Percentiles rank a stretch among this genome's conserved stretches.
These are phyloP conservation scores for Odontomachus brunneus DNA, from an alignment of 1,140 invertebrate species.

Conservation along the genomic window DNA sequence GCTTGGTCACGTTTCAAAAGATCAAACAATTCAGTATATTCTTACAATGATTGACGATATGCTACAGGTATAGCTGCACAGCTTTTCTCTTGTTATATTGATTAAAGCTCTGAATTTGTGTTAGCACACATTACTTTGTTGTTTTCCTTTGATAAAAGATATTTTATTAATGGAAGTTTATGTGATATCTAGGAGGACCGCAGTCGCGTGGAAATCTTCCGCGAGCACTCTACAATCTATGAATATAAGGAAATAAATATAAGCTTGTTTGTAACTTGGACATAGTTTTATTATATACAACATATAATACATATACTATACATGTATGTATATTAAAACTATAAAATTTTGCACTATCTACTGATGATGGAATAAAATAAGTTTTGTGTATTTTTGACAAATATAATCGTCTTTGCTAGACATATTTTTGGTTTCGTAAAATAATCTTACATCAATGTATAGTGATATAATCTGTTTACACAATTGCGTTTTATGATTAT, in stretches of 20 bases:
- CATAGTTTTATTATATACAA: no score
- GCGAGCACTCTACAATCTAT: constrained; percentile 94
- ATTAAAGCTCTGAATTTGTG: no score
- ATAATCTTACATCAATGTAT: background rate
- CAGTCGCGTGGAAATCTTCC: constrained; percentile 97
- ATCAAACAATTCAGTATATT: constrained; percentile 99
- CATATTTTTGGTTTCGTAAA: background rate
- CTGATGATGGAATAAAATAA: constrained; percentile 1
- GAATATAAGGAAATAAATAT: no score
- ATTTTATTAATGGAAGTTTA: no score
- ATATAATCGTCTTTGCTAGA: background rate
- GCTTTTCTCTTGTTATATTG: background rate
- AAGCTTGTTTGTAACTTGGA: no score
- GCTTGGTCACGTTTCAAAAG: constrained; percentile 98
- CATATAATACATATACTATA: no score
- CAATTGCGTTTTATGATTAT: constrained; percentile 3
- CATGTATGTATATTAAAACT: no score
- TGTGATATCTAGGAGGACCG: constrained; percentile 94
- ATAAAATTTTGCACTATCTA: no score
- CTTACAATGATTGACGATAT: constrained; percentile 99
- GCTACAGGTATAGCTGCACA: constrained; percentile 91
- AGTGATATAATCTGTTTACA: constrained; percentile 1
- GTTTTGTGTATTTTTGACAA: background rate
- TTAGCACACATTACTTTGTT: no score
- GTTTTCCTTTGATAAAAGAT: no score